phyloP scores from a whole-genome alignment of 2,888 invertebrate genomes.

The Leucophenga montana region DNA sequence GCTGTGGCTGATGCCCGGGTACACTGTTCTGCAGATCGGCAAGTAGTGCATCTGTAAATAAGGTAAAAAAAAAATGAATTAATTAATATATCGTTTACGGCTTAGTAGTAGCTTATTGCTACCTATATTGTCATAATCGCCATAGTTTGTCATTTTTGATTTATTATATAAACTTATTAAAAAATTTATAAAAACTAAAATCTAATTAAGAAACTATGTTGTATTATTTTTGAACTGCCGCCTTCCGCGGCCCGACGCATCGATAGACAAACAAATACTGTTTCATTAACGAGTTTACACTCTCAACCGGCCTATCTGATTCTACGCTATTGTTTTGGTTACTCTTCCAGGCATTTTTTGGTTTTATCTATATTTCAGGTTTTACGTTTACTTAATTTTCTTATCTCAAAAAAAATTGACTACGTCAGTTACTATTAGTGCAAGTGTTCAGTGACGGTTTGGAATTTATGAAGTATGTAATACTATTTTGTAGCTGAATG shows the following conservation, averaged over 20 bases:
- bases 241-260: not conserved
- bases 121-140: slow-evolving; percentile 71
- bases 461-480: too few relatives aligned
- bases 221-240: not conserved
- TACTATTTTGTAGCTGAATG: too few relatives aligned
- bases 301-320: not conserved
- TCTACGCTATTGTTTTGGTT: not conserved
- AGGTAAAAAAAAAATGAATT: slow-evolving; percentile 1
- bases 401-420: slow-evolving; percentile 8
- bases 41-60: slow-evolving; percentile 87
- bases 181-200: slow-evolving; percentile 4
- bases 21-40: slow-evolving; percentile 97
- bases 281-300: not conserved
- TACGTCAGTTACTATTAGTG: too few relatives aligned
- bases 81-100: not conserved
- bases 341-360: not conserved
- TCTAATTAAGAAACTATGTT: not conserved
- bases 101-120: slow-evolving; percentile 27
- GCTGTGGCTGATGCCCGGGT: slow-evolving; percentile 76
- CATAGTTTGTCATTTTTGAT: slow-evolving; percentile 60
- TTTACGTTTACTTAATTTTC: slow-evolving; percentile 12
- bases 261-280: slow-evolving; percentile 1
- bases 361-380: slow-evolving; percentile 8
- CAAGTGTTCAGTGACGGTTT: too few relatives aligned
- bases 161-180: slow-evolving; percentile 4